These are phyloP conservation scores for Scaptomyza montana DNA, from an alignment of 1,140 invertebrate species.

Conservation along the genomic window DNA sequence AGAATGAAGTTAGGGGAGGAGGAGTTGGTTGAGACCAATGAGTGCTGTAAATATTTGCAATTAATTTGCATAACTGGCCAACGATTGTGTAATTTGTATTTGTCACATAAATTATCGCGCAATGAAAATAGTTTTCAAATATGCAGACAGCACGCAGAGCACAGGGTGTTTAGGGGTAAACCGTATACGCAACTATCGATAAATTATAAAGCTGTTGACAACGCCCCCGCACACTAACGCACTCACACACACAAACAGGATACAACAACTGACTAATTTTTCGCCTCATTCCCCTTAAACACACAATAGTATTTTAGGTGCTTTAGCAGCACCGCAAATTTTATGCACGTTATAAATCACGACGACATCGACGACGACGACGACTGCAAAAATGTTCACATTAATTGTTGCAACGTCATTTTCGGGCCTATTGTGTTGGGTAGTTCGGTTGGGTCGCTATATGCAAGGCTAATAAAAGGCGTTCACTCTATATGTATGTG, in stretches of 20 bases:
- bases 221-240: slow-evolving; percentile 18
- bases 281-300: slow-evolving; percentile 5
- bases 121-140: slow-evolving; percentile 76
- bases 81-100: slow-evolving; percentile 74
- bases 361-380: slow-evolving; percentile 38
- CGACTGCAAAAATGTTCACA: slow-evolving; percentile 80
- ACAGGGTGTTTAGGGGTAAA: slow-evolving; percentile 39
- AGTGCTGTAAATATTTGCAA: slow-evolving; percentile 38
- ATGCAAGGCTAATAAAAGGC: slow-evolving; percentile 68
- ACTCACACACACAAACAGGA: slow-evolving; percentile 23
- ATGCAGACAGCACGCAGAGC: slow-evolving; percentile 47
- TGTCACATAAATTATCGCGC: slow-evolving; percentile 74
- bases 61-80: slow-evolving; percentile 73
- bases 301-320: slow-evolving; percentile 57
- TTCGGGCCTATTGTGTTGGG: slow-evolving; percentile 72
- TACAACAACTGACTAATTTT: slow-evolving; percentile 48
- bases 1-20: neutral
- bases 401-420: slow-evolving; percentile 81
- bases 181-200: slow-evolving; percentile 62
- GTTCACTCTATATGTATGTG: slow-evolving; percentile 29
- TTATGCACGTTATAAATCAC: slow-evolving; percentile 81
- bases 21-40: neutral
- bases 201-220: slow-evolving; percentile 64
- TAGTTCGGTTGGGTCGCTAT: slow-evolving; percentile 38
- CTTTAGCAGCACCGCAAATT: slow-evolving; percentile 67